Evolutionary conservation across 2,797 vertebrate species (phyloP).

Genomic region (Cossypha polioptera): DNA sequence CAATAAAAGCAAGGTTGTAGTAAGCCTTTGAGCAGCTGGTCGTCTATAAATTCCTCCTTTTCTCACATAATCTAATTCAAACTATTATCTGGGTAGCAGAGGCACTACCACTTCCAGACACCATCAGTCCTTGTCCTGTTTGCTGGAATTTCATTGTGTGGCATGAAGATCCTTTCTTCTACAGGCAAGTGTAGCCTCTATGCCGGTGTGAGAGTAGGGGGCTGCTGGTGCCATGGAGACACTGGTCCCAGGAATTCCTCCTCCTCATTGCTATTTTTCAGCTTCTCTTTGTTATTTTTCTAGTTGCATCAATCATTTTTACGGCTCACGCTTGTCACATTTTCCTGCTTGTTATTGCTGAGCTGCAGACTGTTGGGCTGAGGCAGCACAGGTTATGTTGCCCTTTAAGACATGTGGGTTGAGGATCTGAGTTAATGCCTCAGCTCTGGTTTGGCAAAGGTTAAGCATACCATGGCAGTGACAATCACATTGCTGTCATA

Average conservation of each 20-base stretch:
- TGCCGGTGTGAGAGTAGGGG: neutral
- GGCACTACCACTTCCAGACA: conserved; percentile 73
- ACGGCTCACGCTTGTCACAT: conserved; percentile 21
- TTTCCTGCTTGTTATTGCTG: conserved; percentile 45
- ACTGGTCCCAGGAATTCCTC: conserved; percentile 44
- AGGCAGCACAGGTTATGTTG: conserved; percentile 59
- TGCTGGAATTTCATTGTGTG: conserved; percentile 51
- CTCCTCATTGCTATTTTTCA: conserved; percentile 59
- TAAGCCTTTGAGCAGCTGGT: conserved; percentile 85
- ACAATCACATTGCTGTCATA: conserved; percentile 69
- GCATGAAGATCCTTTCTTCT: neutral
- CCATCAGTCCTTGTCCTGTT: conserved; percentile 28
- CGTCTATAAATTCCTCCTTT: conserved; percentile 81
- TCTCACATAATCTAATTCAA: conserved; percentile 79
- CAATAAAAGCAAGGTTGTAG: conserved; percentile 85
- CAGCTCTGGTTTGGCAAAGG: conserved; percentile 72
- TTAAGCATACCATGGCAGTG: conserved; percentile 75
- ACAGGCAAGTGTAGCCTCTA: neutral
- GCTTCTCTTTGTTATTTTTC: conserved; percentile 56
- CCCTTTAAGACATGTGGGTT: conserved; percentile 70
- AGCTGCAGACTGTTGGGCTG: neutral
- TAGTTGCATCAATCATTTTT: conserved; percentile 57
- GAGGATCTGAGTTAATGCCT: conserved; percentile 65
- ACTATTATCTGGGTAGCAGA: conserved; percentile 70
- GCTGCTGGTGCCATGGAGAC: conserved; percentile 61